Conservation (phyloP, 2,797 vertebrate species). For the Ceryle rudis region DNA sequence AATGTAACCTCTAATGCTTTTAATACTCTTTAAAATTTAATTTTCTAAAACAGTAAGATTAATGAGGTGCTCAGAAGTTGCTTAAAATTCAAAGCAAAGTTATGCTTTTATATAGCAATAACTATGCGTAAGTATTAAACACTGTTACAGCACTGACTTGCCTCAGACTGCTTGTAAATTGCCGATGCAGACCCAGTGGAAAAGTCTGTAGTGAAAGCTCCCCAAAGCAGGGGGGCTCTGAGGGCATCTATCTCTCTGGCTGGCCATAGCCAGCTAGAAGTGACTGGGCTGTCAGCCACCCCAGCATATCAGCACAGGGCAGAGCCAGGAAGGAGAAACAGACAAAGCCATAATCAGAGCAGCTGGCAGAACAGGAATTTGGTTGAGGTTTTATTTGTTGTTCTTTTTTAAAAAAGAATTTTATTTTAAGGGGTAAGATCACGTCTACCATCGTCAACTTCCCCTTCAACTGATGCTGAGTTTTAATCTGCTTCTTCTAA, state of each 20-base stretch:
- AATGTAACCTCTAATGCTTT: not conserved
- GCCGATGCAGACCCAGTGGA: not conserved
- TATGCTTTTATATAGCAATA: not conserved
- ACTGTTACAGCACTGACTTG: not conserved
- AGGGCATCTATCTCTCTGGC: no score
- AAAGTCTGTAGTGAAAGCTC: not conserved
- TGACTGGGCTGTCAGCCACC: no score
- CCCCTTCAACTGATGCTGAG: not conserved
- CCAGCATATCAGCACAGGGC: not conserved
- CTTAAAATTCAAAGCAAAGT: not conserved
- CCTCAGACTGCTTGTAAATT: not conserved
- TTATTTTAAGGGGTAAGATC: not conserved
- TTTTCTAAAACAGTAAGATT: not conserved
- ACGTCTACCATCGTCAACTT: not conserved
- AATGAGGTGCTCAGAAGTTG: not conserved
- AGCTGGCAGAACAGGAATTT: not conserved
- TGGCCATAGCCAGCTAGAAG: no score
- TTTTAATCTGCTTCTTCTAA: not conserved
- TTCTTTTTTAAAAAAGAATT: not conserved
- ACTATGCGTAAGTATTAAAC: not conserved
- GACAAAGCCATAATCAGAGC: not conserved
- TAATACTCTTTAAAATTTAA: not conserved
- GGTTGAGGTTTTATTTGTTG: not conserved
- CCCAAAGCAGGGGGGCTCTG: not conserved
- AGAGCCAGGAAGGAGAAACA: not conserved